Evolutionary conservation across 2,888 invertebrate species (phyloP).

Genomic region (Graphium colonna): DNA sequence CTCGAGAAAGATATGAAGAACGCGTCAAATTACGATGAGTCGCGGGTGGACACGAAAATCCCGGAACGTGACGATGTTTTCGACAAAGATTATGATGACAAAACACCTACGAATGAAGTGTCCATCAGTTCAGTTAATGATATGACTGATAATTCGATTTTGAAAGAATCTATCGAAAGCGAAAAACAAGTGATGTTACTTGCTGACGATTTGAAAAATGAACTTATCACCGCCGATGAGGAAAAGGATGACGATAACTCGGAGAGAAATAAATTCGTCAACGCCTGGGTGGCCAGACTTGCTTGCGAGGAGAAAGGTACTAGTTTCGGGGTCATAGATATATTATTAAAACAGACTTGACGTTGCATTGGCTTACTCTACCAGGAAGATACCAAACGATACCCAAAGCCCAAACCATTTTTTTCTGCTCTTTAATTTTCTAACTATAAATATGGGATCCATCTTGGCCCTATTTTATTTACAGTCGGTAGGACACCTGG

Average conservation of each 20-base stretch:
- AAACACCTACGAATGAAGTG: slow-evolving; percentile 74
- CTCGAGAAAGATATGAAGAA: slow-evolving; percentile 65
- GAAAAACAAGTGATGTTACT: slow-evolving; percentile 66
- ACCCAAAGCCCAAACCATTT: no score
- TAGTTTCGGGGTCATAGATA: no score
- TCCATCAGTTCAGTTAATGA: slow-evolving; percentile 73
- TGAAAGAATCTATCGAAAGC: slow-evolving; percentile 73
- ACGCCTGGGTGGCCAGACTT: slow-evolving; percentile 68
- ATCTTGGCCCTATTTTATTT: no score
- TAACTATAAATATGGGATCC: no score
- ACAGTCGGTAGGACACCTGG: no score
- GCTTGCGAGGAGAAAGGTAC: slow-evolving; percentile 72
- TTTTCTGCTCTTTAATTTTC: no score
- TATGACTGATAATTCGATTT: slow-evolving; percentile 70
- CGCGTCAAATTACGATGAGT: slow-evolving; percentile 57
- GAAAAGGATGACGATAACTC: slow-evolving; percentile 77
- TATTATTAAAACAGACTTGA: no score
- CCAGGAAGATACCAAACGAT: no score
- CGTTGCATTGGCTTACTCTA: no score
- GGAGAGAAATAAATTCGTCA: slow-evolving; percentile 73
- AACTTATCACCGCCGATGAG: slow-evolving; percentile 72
- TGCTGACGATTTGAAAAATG: slow-evolving; percentile 72
- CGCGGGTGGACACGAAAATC: slow-evolving; percentile 45
- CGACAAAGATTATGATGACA: slow-evolving; percentile 61
- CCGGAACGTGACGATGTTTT: slow-evolving; percentile 50